These are phyloP conservation scores for Tachysurus vachellii DNA, from an alignment of 2,113 vertebrate genomes.

Conservation along the genomic window DNA sequence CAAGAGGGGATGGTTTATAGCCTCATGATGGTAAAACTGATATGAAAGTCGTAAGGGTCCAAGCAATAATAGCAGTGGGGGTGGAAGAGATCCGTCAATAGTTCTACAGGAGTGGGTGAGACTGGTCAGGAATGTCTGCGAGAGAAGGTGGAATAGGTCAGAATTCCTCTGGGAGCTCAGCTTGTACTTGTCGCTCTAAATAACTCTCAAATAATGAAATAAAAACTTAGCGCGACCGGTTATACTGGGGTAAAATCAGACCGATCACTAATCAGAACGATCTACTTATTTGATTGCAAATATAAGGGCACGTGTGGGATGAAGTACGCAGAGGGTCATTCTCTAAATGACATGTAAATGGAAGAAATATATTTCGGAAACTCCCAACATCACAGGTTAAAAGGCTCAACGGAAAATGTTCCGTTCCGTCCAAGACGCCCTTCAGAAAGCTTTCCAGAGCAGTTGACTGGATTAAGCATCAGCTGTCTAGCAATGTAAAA, in stretches of 20 bases:
- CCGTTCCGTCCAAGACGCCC: neutral
- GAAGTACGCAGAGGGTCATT: neutral
- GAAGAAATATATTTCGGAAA: neutral
- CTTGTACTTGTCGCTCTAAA: neutral
- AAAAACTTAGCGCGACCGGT: neutral
- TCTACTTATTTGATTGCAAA: neutral
- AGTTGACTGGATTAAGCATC: conserved; percentile 59
- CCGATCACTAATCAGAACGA: too few relatives aligned
- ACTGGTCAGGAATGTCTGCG: neutral
- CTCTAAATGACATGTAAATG: neutral
- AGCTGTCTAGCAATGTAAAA: conserved; percentile 60
- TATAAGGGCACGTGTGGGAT: neutral
- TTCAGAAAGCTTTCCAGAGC: conserved; percentile 48
- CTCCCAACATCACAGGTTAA: neutral
- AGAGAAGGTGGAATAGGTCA: neutral
- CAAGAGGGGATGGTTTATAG: neutral
- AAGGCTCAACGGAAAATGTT: neutral
- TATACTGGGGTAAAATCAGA: neutral
- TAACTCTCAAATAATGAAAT: neutral
- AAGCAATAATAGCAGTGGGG: neutral
- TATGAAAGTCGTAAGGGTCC: neutral
- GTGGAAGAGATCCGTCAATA: neutral
- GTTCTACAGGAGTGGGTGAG: neutral
- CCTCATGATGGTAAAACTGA: neutral
- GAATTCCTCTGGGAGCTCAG: too few relatives aligned